These are phyloP conservation scores for Agonum fuliginosum DNA, from an alignment of 2,888 invertebrate species.

Conservation along the genomic window DNA sequence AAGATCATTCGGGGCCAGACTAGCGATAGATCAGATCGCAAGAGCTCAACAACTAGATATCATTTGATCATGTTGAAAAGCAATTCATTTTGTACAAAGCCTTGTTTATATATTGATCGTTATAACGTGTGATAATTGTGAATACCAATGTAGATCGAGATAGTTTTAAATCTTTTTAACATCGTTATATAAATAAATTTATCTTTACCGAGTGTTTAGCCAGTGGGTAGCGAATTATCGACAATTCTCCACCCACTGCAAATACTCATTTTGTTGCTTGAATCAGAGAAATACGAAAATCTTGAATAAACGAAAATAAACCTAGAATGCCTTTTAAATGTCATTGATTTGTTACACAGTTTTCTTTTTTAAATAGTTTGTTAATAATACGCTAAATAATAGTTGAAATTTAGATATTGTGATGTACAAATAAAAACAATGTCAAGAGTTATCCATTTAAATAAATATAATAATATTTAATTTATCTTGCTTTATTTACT, in stretches of 20 bases:
- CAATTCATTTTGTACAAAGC: constrained; percentile 59
- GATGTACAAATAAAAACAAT: constrained; percentile 60
- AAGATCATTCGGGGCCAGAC: constrained; percentile 51
- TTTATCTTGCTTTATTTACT: constrained; percentile 33
- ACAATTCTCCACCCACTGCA: constrained; percentile 7
- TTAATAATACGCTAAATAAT: constrained; percentile 58
- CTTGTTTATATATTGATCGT: constrained; percentile 54
- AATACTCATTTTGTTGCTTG: constrained; percentile 56
- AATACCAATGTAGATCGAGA: constrained; percentile 57
- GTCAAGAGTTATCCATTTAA: constrained; percentile 60
- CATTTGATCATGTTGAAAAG: constrained; percentile 47
- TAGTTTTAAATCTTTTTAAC: constrained; percentile 59
- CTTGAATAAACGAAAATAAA: constrained; percentile 58
- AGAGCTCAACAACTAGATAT: constrained; percentile 49
- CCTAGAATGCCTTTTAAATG: constrained; percentile 59
- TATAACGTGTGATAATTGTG: constrained; percentile 59
- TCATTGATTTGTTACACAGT: constrained; percentile 54
- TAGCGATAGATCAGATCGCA: constrained; percentile 31
- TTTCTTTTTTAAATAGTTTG: constrained; percentile 56
- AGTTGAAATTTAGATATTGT: constrained; percentile 58
- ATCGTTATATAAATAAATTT: constrained; percentile 58
- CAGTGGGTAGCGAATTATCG: neutral
- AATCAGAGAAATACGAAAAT: constrained; percentile 55
- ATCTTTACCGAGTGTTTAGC: constrained; percentile 47
- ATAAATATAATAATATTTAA: constrained; percentile 36